These are phyloP conservation scores for Clostera curtula DNA, from an alignment of 2,888 invertebrate genomes.

Conservation along the genomic window DNA sequence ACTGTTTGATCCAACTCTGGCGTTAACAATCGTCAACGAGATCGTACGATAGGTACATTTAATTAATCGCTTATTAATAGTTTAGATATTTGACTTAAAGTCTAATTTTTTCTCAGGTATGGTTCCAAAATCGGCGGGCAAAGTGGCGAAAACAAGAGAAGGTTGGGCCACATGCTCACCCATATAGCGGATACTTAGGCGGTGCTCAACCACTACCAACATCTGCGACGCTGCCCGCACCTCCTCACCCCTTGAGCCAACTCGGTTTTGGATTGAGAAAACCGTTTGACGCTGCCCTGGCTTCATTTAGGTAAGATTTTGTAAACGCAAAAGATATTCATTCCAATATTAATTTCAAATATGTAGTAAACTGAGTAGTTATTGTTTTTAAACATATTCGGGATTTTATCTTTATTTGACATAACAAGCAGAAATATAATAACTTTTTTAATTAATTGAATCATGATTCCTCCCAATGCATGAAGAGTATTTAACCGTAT, in stretches of 20 bases:
- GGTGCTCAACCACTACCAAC: constrained; percentile 77
- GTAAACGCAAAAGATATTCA: not conserved
- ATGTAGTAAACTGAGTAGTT: too few relatives aligned
- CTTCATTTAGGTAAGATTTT: constrained; percentile 78
- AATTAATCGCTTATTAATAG: not conserved
- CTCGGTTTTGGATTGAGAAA: constrained; percentile 84
- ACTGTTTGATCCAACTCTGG: too few relatives aligned
- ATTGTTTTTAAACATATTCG: too few relatives aligned
- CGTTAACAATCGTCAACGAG: too few relatives aligned
- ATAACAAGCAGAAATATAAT: too few relatives aligned
- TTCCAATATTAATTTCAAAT: not conserved
- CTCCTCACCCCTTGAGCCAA: constrained; percentile 83
- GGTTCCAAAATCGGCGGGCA: constrained; percentile 95
- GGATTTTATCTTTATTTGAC: too few relatives aligned
- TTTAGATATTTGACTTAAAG: not conserved
- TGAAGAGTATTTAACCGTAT: too few relatives aligned
- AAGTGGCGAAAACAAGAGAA: constrained; percentile 96
- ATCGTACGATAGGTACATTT: not conserved
- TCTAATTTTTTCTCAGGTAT: constrained; percentile 89
- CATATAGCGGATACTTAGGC: constrained; percentile 88
- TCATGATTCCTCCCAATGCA: too few relatives aligned
- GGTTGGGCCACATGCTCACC: constrained; percentile 92
- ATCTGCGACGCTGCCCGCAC: constrained; percentile 80
- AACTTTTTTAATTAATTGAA: too few relatives aligned
- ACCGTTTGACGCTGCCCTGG: constrained; percentile 81